phyloP scores from a whole-genome alignment of 2,888 invertebrate species.

The Oxystoma pomonae region DNA sequence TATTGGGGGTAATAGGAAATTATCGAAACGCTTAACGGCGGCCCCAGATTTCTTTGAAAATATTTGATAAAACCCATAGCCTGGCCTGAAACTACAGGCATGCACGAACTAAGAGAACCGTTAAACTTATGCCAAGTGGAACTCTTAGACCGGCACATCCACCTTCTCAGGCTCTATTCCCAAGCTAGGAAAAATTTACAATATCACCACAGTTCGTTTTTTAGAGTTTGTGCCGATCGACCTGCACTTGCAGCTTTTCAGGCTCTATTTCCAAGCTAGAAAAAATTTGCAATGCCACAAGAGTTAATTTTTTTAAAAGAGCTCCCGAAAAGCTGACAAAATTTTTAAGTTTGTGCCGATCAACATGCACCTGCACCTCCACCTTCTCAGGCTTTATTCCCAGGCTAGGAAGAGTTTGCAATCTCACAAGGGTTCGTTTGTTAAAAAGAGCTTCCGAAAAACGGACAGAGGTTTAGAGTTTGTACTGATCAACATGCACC shows the following conservation, averaged over 20 bases:
- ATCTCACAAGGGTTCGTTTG: constrained; percentile 57
- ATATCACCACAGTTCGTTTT: too few relatives aligned
- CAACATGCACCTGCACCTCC: constrained; percentile 77
- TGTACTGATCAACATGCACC: constrained; percentile 86
- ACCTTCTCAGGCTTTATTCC: constrained; percentile 78
- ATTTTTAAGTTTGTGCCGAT: constrained; percentile 90
- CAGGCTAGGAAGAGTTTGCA: constrained; percentile 65
- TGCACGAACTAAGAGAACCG: constrained; percentile 80
- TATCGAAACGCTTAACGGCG: too few relatives aligned
- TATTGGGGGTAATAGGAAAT: too few relatives aligned
- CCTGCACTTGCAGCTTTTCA: constrained; percentile 79
- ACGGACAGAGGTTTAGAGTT: constrained; percentile 83
- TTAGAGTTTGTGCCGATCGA: constrained; percentile 91
- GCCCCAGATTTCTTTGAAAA: too few relatives aligned
- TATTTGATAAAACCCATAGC: too few relatives aligned
- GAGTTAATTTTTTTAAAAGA: too few relatives aligned
- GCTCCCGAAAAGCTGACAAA: too few relatives aligned
- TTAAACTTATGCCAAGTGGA: constrained; percentile 82
- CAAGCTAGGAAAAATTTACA: constrained; percentile 72
- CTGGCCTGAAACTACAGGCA: constrained; percentile 82
- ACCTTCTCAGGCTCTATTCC: constrained; percentile 78
- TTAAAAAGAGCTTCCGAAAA: constrained; percentile 65
- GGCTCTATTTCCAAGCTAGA: too few relatives aligned
- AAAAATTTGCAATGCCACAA: too few relatives aligned
- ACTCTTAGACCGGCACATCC: constrained; percentile 76